Evolutionary conservation across 37 sponge, comb jelly and placozoan genomes (phyloP).

Genomic region (Spongia lamella): DNA sequence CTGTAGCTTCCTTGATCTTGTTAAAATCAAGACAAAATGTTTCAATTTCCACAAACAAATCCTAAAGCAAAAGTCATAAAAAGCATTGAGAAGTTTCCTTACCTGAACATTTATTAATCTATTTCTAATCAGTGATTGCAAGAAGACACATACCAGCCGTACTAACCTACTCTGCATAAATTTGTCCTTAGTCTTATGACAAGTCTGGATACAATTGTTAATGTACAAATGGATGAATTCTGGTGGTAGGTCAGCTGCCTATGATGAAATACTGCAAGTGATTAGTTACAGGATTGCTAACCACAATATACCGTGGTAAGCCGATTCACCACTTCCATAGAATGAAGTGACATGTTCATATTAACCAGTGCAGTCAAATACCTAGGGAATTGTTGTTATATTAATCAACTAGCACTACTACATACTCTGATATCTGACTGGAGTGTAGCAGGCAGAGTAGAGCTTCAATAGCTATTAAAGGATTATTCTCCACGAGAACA

Average conservation of each 20-base stretch:
- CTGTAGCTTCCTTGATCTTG: slow-evolving; percentile 85
- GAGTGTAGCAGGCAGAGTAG: slow-evolving; percentile 72
- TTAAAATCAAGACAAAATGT: slow-evolving; percentile 86
- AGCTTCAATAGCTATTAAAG: slow-evolving; percentile 86
- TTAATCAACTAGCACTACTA: neutral
- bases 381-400: slow-evolving; percentile 9
- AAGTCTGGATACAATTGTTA: slow-evolving; percentile 86
- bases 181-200: slow-evolving; percentile 83
- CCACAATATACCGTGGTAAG: slow-evolving; percentile 65
- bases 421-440: slow-evolving; percentile 83
- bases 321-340: slow-evolving; percentile 96
- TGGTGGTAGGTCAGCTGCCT: slow-evolving; percentile 92
- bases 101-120: slow-evolving; percentile 83
- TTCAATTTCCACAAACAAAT: slow-evolving; percentile 85
- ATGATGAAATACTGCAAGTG: neutral
- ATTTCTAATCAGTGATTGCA: slow-evolving; percentile 95
- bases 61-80: slow-evolving; percentile 43
- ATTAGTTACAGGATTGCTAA: neutral
- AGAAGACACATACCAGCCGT: slow-evolving; percentile 95
- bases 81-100: neutral
- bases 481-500: slow-evolving; percentile 90
- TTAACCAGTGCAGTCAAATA: slow-evolving; percentile 85
- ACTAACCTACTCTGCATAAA: slow-evolving; percentile 82
- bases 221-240: slow-evolving; percentile 98
- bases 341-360: slow-evolving; percentile 97